Evolutionary conservation across 2,888 invertebrate genomes (phyloP).

Genomic region (Aquatica leii): DNA sequence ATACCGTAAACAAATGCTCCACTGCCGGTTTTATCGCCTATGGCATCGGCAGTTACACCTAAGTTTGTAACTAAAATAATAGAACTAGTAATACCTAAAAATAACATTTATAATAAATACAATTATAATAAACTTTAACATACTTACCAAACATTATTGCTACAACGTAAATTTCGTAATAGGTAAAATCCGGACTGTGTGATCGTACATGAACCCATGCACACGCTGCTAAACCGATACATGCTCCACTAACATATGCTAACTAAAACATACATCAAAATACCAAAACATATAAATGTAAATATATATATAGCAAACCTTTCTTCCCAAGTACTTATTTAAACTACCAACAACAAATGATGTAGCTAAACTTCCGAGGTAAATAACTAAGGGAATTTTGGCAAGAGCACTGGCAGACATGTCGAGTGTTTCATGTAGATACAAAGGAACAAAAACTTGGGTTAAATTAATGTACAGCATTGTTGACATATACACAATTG

Average conservation of each 20-base stretch:
- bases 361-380: slow-evolving; percentile 79
- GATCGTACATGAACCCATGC: slow-evolving; percentile 74
- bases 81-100: slow-evolving; percentile 78
- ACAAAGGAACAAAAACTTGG: slow-evolving; percentile 87
- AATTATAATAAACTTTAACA: neutral
- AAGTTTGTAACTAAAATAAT: slow-evolving; percentile 87
- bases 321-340: slow-evolving; percentile 71
- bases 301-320: slow-evolving; percentile 59
- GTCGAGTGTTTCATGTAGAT: slow-evolving; percentile 79
- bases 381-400: slow-evolving; percentile 83
- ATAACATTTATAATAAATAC: slow-evolving; percentile 4
- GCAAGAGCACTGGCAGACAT: slow-evolving; percentile 79
- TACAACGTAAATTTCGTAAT: slow-evolving; percentile 15
- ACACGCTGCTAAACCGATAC: slow-evolving; percentile 71
- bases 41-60: slow-evolving; percentile 86
- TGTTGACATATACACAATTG: slow-evolving; percentile 85
- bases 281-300: neutral
- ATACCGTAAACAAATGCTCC: slow-evolving; percentile 92
- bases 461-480: slow-evolving; percentile 84
- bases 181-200: slow-evolving; percentile 46
- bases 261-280: slow-evolving; percentile 54
- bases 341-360: slow-evolving; percentile 76
- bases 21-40: slow-evolving; percentile 82
- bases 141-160: slow-evolving; percentile 16
- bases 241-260: slow-evolving; percentile 74